Evolutionary conservation across 92 coral and sea anemone genomes (phyloP), one percentile per base, ranked within the genome.

Genomic region (Anthopleura xanthogrammica): DNA sequence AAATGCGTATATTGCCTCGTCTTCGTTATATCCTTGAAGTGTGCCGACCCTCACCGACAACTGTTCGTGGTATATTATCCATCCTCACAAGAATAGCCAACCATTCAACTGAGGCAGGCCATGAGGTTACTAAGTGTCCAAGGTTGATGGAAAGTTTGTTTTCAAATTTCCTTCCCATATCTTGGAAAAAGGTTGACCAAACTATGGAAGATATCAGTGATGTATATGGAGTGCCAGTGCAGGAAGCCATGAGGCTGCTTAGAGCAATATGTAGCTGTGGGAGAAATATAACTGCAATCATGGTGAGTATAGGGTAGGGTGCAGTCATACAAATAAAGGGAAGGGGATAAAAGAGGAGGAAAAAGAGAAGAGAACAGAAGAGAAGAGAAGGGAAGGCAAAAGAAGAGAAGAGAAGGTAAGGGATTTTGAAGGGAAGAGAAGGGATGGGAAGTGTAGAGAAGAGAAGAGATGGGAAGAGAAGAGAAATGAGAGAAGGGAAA

Each of bases 11-110:
- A 54, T 88, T 96, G 41, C 99, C 93, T 76, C 91, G 99, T 36
- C 83, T 96, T n/a, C 90, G 99, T 39, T 94, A 92, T 88, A 86
- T 97, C 43, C 95, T 97, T n/a, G 99, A 97, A 72, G 91, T 97
- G 73, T 92, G 94, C 79, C 83, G 80, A 19, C 99, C 99, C 23
- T 86, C 91, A 5, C 89, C 97, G 17, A 92, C 94, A 4, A 76
- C 91, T 1, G 98, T 97, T 52, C 77, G 84, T 4, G 80, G 93
- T 42, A 86, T 88, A 75, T 87, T 97, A 1, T 88, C 79, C 68
- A 84, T 94, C 76, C 86, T 97, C 11, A 90, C 90, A 11, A 90
- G 99, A 86, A 91, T 94, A 57, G 89, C 96, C 16, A 82, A 87
- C 64, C 99, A 97, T 87, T 97, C 99, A 22, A 80, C 94, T 16